phyloP scores from a whole-genome alignment of 2,797 vertebrate species.

The Amblyraja radiata region DNA sequence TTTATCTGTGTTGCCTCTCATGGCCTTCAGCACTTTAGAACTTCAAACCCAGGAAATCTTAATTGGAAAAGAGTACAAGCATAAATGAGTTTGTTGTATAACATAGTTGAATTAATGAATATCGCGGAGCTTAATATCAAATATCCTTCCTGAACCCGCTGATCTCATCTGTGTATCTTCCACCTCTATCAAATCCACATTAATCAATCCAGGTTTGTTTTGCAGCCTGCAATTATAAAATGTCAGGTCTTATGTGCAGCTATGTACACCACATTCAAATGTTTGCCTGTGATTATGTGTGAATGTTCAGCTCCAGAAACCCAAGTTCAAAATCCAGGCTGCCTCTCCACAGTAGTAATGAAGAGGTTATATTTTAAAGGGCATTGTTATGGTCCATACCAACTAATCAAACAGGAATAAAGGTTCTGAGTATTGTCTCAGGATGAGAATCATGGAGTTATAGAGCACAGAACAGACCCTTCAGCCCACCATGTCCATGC shows the following conservation, averaged over 20 bases:
- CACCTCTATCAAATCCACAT: neutral
- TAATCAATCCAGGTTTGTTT: neutral
- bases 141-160: neutral
- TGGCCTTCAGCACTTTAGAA: neutral
- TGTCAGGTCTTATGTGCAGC: neutral
- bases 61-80: neutral
- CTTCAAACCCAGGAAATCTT: neutral
- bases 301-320: neutral
- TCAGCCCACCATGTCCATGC: no score
- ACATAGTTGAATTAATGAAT: neutral
- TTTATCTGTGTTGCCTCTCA: neutral
- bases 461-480: no score
- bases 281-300: neutral
- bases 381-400: no score
- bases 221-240: neutral
- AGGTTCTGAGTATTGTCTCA: no score
- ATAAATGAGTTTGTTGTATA: neutral
- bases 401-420: no score
- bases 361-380: neutral
- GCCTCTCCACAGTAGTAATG: neutral
- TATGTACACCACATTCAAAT: neutral
- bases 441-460: no score
- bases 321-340: neutral
- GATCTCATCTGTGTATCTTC: neutral
- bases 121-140: neutral